phyloP scores from a whole-genome alignment of 2,113 vertebrate genomes.

The Promerops cafer region DNA sequence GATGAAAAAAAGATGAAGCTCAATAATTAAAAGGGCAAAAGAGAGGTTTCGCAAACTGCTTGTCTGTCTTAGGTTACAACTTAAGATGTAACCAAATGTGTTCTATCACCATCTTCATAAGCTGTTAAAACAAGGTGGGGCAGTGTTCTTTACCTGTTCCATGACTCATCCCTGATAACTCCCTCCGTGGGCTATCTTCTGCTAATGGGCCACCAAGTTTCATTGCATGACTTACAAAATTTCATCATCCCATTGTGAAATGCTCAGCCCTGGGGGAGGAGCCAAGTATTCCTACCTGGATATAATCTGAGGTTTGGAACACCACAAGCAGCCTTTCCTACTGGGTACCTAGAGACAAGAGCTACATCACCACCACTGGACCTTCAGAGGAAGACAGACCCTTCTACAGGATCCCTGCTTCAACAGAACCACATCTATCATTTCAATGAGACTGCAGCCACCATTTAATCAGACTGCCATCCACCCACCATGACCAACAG shows the following conservation, averaged over 20 bases:
- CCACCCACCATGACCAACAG: not conserved
- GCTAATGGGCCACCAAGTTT: not conserved
- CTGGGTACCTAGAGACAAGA: not conserved
- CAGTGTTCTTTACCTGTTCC: not conserved
- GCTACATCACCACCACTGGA: not conserved
- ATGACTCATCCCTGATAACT: not conserved
- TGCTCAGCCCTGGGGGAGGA: not conserved
- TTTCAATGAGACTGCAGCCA: not conserved
- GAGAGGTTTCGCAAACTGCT: not conserved
- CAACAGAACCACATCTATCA: not conserved
- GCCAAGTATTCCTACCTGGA: not conserved
- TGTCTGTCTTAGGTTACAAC: not conserved
- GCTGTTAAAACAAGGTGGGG: not conserved
- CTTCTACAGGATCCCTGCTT: not conserved
- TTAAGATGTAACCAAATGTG: not conserved
- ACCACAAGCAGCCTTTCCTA: not conserved
- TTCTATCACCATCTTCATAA: not conserved
- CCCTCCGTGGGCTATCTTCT: accelerated
- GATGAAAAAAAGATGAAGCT: not conserved
- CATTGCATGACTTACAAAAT: not conserved
- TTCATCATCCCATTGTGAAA: not conserved
- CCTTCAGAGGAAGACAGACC: not conserved
- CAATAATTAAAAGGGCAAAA: not conserved
- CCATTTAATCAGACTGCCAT: not conserved
- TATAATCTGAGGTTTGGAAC: not conserved